These are phyloP conservation scores for Aptenodytes patagonicus DNA, from an alignment of 2,113 vertebrate genomes.

Conservation along the genomic window DNA sequence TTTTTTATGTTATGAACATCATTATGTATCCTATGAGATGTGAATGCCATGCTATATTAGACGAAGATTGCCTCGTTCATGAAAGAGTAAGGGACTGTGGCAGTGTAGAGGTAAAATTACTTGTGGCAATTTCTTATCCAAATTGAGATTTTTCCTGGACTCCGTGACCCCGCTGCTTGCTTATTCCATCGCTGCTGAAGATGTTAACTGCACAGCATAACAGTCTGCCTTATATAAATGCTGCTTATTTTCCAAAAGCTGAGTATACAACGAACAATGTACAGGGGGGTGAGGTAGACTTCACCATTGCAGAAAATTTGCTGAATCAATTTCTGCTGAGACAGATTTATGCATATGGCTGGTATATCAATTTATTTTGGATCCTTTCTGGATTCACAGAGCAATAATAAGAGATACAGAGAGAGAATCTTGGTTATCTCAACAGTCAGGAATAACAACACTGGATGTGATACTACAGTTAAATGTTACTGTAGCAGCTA, in stretches of 20 bases:
- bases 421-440: neutral
- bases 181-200: slow-evolving; percentile 31
- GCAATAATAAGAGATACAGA: neutral
- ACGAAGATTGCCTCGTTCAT: neutral
- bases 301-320: neutral
- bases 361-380: neutral
- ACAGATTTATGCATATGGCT: neutral
- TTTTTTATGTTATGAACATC: neutral
- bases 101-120: slow-evolving; percentile 3
- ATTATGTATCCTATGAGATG: neutral
- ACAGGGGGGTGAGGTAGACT: neutral
- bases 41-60: slow-evolving; percentile 4
- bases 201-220: slow-evolving; percentile 24
- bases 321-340: slow-evolving; percentile 41
- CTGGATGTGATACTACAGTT: neutral
- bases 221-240: neutral
- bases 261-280: neutral
- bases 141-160: slow-evolving; percentile 36
- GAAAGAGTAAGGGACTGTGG: neutral
- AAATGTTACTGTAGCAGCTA: neutral
- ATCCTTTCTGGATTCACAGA: neutral
- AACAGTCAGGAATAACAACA: neutral
- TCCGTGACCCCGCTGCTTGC: slow-evolving; percentile 2
- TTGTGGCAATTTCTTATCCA: slow-evolving; percentile 43
- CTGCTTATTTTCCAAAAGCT: slow-evolving; percentile 22